phyloP scores from a whole-genome alignment of 2,797 vertebrate genomes.

The Vespertilio murinus region DNA sequence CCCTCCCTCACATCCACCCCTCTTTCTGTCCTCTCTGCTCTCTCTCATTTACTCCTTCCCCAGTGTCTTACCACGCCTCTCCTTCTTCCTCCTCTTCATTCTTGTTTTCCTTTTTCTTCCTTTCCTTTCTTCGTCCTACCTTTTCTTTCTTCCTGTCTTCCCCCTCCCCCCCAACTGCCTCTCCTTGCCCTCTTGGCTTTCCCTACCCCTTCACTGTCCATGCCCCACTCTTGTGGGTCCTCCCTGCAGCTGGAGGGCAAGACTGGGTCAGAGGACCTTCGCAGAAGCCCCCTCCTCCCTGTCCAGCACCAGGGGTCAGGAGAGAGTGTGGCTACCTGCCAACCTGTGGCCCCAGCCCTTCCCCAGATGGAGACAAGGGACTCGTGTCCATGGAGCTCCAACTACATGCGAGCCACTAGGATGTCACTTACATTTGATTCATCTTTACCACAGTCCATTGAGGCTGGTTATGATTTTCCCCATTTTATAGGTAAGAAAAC shows the following conservation, averaged over 20 bases:
- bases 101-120: neutral
- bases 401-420: too few relatives aligned
- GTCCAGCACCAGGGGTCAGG: neutral
- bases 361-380: neutral
- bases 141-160: neutral
- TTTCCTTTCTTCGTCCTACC: neutral
- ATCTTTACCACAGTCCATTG: accelerated
- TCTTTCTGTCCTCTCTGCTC: too few relatives aligned
- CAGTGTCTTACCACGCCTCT: neutral
- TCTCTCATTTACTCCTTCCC: neutral
- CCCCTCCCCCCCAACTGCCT: neutral
- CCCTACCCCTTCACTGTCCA: accelerated
- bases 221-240: neutral
- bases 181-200: neutral
- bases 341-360: neutral
- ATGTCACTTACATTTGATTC: too few relatives aligned
- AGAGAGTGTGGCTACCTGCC: neutral
- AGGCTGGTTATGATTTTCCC: neutral
- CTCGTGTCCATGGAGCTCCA: neutral
- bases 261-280: neutral
- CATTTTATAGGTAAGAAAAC: neutral
- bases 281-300: neutral
- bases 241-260: neutral
- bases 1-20: accelerated
- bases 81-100: neutral